Conservation (phyloP, 2,888 invertebrate species). For the Drosophila formosana region DNA sequence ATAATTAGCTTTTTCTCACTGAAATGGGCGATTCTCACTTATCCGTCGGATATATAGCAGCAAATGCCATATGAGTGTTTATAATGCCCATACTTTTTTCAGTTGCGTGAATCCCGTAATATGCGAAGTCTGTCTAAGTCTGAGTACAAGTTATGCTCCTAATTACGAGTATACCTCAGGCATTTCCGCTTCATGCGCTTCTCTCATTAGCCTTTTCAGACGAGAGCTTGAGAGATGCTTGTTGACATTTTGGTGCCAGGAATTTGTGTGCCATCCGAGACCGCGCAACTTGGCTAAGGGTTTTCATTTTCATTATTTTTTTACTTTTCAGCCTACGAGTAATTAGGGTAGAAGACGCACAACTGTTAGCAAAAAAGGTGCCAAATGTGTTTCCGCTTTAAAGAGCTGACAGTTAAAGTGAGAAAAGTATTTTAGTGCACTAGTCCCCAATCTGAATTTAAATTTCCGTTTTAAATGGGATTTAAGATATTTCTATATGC, state of each 20-base stretch:
- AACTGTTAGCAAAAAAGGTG: constrained; percentile 43
- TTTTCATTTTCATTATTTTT: constrained; percentile 13
- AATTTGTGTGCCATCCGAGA: constrained; percentile 43
- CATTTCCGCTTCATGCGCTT: constrained; percentile 70
- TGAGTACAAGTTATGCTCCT: constrained; percentile 58
- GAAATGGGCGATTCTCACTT: constrained; percentile 7
- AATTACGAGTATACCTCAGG: constrained; percentile 61
- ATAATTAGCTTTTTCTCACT: constrained; percentile 45
- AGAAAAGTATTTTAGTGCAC: background rate
- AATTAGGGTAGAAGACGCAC: constrained; percentile 56
- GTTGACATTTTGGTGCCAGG: constrained; percentile 78
- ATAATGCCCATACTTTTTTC: constrained; percentile 23
- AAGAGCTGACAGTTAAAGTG: constrained; percentile 26
- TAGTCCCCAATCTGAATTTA: background rate
- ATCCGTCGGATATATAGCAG: background rate
- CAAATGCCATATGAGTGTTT: constrained; percentile 31
- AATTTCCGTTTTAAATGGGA: background rate
- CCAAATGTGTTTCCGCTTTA: constrained; percentile 40
- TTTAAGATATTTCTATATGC: background rate
- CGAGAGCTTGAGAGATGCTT: constrained; percentile 47
- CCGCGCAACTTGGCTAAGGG: constrained; percentile 23
- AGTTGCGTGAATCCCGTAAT: constrained; percentile 38
- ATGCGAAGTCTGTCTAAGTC: constrained; percentile 16
- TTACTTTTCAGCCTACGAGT: constrained; percentile 28
- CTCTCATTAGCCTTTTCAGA: constrained; percentile 77